Base-by-base conservation (phyloP, 2,888 invertebrate genomes). In the Eristalis intricaria region DNA sequence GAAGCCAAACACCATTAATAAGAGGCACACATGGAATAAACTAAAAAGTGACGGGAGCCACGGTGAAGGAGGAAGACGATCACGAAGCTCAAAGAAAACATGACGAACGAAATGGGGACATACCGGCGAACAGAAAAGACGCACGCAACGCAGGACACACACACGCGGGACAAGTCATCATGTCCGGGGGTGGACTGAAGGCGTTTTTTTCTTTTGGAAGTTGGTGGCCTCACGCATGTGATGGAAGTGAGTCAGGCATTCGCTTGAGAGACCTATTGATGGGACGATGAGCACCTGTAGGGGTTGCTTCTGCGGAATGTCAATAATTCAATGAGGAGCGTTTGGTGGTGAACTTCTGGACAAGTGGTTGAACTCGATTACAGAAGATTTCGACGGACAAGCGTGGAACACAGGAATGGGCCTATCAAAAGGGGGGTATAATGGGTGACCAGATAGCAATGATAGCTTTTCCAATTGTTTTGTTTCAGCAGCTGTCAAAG, bases 1-100 rank as follows among this genome's bases (percentile, higher is more conserved):
- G 26, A 26, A 60, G 71, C 43, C 78, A 79, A 70, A 65, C 71
- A 65, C 71, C 79, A 79, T 73, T 73, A 73, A 73, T 73, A 79
- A 73, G 58, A 40, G 63, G 60, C 38, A 38, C 38, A 38, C 38
- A 38, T 13, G 38, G 38, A 38, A 38, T 38, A 15, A 40, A 40
- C 40, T 15, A 40, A 13, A 40, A 15, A 43, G 43, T 43, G 5
- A 43, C 4, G 5, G 50, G 19, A 50, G 19, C 38, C 2, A 19
- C 19, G n/a, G 50, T 19, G 50, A 32, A 19, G 19, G 50, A 50
- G 8, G 50, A 50, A 50, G 43, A 8, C 19, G 50, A 50, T 50
- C 50, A 50, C 50, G 19, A 50, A 50, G 43, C n/a, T 26, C 3
- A 26, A 26, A 1, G 3, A n/a, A n/a, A 43, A 50, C 10, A 35